These are phyloP conservation scores for Otus scops DNA, from an alignment of 2,797 vertebrate species.

Conservation along the genomic window DNA sequence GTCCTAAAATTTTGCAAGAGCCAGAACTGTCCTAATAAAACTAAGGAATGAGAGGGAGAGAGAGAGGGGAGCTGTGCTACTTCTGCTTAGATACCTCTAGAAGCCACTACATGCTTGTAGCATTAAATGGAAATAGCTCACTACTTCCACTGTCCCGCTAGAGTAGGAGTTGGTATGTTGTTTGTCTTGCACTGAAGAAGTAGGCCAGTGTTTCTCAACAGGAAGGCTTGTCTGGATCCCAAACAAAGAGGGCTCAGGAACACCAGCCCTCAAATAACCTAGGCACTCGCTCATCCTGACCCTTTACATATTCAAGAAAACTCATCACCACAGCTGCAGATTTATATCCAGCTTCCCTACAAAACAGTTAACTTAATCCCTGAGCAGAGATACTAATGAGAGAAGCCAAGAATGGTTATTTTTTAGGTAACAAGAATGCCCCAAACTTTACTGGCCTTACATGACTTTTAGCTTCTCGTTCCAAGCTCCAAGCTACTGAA, in stretches of 20 bases:
- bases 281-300: neutral
- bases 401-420: neutral
- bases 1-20: neutral
- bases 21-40: neutral
- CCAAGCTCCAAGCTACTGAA: constrained; percentile 50
- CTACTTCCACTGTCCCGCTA: neutral
- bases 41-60: neutral
- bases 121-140: neutral
- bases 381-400: neutral
- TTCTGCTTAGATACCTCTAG: neutral
- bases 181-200: constrained; percentile 65
- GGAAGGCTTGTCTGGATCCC: constrained; percentile 48
- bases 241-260: constrained; percentile 55
- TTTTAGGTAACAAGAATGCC: constrained; percentile 21
- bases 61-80: neutral
- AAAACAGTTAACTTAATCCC: constrained; percentile 38
- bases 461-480: constrained; percentile 1
- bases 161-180: constrained; percentile 54
- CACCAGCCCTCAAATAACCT: constrained; percentile 72
- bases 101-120: neutral
- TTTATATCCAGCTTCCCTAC: constrained; percentile 39
- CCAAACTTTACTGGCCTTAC: constrained; percentile 21
- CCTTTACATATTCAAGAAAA: neutral
- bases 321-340: neutral
- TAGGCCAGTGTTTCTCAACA: constrained; percentile 70